Base-by-base conservation (phyloP, 2,888 invertebrate genomes). In the Octonoba sinensis region DNA sequence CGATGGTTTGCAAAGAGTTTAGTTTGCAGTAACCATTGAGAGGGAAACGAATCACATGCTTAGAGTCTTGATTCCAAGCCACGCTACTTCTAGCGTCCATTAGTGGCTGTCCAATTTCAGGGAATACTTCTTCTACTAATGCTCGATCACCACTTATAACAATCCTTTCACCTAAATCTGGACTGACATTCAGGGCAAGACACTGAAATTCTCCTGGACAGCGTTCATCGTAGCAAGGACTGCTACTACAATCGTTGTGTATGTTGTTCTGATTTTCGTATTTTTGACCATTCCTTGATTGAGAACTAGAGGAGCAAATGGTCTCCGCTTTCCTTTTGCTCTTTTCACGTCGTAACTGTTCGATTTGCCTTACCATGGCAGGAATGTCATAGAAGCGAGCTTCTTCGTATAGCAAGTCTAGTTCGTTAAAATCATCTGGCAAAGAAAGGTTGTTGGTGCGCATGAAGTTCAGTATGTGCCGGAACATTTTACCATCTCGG, bases 381-480 rank as follows among this genome's bases (percentile, higher is more conserved):
- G 92, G 92, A 84, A 97, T 92, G 87, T 96, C 96, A 88, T 96
- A 97, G 89, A 94, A 97, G 86, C 92, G 91, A 0, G 96, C 96
- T 89, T 98, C 98, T 87, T 96, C 95, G 60, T 96, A 89, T 69
- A 98, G 90, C 85, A 97, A 91, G 87, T 97, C 96, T 85, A 95
- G 89, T 88, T 96, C 94, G 44, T 92, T 91, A 89, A 97, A 98
- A 88, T 95, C 93, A 27, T 93, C 93, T 0, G 97, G 96, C 86
- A 98, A 92, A 84, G 96, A 90, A 72, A 97, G 92, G 86, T 93
- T 92, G 82, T 95, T 94, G 89, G 96, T 95, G 87, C 99, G 92
- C 92, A 99, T 93, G 89, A 95, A 99, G 90, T 98, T 98, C 84
- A 99, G 91, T 87, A 99, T 96, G 89, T 99, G 97, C 24, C 98